Base-by-base conservation (phyloP, 2,888 invertebrate genomes). In the Epinotia nisella region DNA sequence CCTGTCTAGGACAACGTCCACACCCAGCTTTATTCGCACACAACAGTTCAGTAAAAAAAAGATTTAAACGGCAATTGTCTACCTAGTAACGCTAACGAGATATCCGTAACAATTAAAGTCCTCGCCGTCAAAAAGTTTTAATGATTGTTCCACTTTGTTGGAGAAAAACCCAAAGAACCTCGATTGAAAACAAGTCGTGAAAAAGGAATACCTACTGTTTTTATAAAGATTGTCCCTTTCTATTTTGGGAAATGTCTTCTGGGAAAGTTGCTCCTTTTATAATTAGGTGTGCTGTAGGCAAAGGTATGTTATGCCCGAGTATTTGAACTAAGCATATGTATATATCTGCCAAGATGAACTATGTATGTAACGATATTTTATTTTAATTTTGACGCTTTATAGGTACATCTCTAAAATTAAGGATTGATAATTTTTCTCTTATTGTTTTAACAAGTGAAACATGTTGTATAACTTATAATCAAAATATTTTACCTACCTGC, bases 111-210 rank as follows among this genome's bases (percentile, higher is more conserved):
- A 90, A 89, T 90, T 88, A 89, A 85, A 89, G 80, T 82, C 78
- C 76, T 82, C 79, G 83, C 84, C 87, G 83, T 89, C 87, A 85
- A 87, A 87, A 92, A 91, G 86, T 91, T 92, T 90, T 91, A 92
- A 92, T 88, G 90, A 88, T 84, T 85, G 85, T 83, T 85, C 83
- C 82, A 85, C 83, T 89, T 88, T 84, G 81, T 78, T 49, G 76
- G 75, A 76, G 76, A 80, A 76, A 74, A 75, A 76, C 72, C 77
- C 53, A 78, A 80, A 85, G 81, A 84, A 80, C 79, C 81, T 75
- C 82, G 82, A 86, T 85, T 84, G 83, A 85, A 87, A 85, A 83
- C 81, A 85, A 85, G 78, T 83, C 82, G 76, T 79, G 77, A 78
- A 81, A 79, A 79, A 76, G 76, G 80, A 82, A 82, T 78, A 75